Evolutionary conservation across 2,888 invertebrate genomes (phyloP).

Genomic region (Folsomia candida): DNA sequence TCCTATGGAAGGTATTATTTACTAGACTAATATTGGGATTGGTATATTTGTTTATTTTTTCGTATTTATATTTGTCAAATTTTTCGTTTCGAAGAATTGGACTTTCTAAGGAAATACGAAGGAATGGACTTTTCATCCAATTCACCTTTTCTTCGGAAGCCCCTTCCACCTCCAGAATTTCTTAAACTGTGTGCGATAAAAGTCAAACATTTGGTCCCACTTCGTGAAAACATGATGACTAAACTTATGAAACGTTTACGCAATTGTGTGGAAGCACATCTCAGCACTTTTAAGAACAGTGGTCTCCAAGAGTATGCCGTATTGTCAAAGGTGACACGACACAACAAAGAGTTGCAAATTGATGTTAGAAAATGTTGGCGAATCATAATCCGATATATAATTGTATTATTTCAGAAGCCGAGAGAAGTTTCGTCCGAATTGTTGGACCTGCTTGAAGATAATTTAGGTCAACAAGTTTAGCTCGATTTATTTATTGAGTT

Average conservation of each 20-base stretch:
- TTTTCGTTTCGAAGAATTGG: constrained; percentile 39
- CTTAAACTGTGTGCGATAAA: constrained; percentile 40
- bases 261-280: constrained; percentile 29
- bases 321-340: constrained; percentile 26
- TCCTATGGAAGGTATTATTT: too few species aligned
- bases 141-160: constrained; percentile 33
- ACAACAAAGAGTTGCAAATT: neutral
- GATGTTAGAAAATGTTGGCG: neutral
- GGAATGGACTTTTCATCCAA: constrained; percentile 24
- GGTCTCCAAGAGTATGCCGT: constrained; percentile 20
- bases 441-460: constrained; percentile 19
- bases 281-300: constrained; percentile 24
- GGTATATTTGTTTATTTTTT: too few species aligned
- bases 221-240: constrained; percentile 35
- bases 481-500: neutral
- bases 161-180: constrained; percentile 38
- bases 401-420: constrained; percentile 24
- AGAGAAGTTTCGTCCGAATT: constrained; percentile 24
- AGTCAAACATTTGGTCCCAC: constrained; percentile 41
- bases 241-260: constrained; percentile 30
- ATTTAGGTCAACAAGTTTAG: constrained; percentile 23
- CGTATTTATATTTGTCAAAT: too few species aligned
- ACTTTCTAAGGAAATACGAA: constrained; percentile 39
- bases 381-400: neutral
- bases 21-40: too few species aligned